Evolutionary conservation across 92 coral and sea anemone genomes (phyloP).

Genomic region (Palythoa grandiflora): DNA sequence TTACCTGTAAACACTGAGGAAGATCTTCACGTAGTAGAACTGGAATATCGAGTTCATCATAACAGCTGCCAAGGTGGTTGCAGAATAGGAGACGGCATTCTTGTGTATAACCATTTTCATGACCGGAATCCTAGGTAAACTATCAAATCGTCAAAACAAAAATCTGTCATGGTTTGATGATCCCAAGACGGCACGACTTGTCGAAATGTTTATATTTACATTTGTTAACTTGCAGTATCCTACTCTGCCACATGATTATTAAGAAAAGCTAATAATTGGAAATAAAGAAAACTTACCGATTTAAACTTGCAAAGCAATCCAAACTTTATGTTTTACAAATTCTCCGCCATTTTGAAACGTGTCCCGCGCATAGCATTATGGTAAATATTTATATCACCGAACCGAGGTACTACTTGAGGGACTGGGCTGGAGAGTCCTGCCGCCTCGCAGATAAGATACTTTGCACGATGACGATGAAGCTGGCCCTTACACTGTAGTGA

Average conservation of each 20-base stretch:
- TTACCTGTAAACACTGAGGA: slow-evolving; percentile 89
- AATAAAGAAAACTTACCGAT: background rate
- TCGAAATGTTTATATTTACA: no score
- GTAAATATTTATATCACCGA: background rate
- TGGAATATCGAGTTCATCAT: slow-evolving; percentile 94
- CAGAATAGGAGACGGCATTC: slow-evolving; percentile 87
- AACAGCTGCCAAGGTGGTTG: slow-evolving; percentile 84
- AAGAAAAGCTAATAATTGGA: background rate
- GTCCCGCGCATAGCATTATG: slow-evolving; percentile 14
- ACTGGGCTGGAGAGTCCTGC: no score
- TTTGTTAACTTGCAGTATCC: no score
- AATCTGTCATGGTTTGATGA: background rate
- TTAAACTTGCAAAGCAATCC: background rate
- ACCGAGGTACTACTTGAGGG: no score
- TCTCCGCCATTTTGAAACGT: slow-evolving; percentile 39
- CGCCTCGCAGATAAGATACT: no score
- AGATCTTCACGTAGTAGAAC: slow-evolving; percentile 91
- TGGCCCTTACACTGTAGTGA: no score
- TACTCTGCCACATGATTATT: no score
- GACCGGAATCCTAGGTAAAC: background rate
- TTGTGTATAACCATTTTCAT: slow-evolving; percentile 54
- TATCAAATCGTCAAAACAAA: background rate
- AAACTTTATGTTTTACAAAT: background rate
- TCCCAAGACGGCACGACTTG: no score
- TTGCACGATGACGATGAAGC: no score